Evolutionary conservation across 2,113 vertebrate species (phyloP).

Genomic region (Lampris megalopsis): DNA sequence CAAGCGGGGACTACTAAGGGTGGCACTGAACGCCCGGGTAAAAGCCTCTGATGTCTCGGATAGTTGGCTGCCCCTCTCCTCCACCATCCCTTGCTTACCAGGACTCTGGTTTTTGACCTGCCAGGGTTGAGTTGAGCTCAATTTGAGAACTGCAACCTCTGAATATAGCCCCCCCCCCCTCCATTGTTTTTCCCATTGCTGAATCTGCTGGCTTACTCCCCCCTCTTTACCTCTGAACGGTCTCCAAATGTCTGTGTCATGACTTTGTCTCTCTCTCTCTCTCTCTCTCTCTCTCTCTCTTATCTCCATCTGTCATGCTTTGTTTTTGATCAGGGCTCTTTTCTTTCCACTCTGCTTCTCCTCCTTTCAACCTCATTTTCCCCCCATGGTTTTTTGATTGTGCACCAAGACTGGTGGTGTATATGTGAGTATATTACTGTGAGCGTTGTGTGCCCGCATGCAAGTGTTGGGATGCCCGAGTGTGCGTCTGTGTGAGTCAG

Average conservation of each 20-base stretch:
- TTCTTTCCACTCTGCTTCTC: conserved; percentile 71
- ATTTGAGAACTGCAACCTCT: conserved; percentile 38
- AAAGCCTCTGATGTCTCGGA: conserved; percentile 24
- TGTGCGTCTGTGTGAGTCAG: not conserved
- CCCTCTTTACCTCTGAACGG: conserved; percentile 49
- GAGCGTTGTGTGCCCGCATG: not conserved
- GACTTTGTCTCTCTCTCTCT: conserved; percentile 63
- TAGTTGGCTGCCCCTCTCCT: not conserved
- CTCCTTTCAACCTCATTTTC: conserved; percentile 69
- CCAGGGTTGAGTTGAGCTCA: conserved; percentile 1
- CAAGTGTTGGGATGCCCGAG: not conserved
- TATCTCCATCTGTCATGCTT: conserved; percentile 72
- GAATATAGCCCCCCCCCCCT: conserved; percentile 37
- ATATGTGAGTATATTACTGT: not conserved
- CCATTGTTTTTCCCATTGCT: conserved; percentile 52
- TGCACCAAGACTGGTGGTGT: not conserved
- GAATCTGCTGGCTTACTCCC: conserved; percentile 55
- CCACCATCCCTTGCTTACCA: conserved; percentile 1
- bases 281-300: conserved; percentile 71
- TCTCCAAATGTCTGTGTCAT: conserved; percentile 65
- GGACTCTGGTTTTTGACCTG: not conserved
- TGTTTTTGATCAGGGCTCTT: conserved; percentile 76
- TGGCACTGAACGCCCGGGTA: not conserved
- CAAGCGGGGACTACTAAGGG: conserved; percentile 17
- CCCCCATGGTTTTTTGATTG: conserved; percentile 38